These are phyloP conservation scores for Lasiurus borealis DNA, from an alignment of 2,113 vertebrate species.

Conservation along the genomic window DNA sequence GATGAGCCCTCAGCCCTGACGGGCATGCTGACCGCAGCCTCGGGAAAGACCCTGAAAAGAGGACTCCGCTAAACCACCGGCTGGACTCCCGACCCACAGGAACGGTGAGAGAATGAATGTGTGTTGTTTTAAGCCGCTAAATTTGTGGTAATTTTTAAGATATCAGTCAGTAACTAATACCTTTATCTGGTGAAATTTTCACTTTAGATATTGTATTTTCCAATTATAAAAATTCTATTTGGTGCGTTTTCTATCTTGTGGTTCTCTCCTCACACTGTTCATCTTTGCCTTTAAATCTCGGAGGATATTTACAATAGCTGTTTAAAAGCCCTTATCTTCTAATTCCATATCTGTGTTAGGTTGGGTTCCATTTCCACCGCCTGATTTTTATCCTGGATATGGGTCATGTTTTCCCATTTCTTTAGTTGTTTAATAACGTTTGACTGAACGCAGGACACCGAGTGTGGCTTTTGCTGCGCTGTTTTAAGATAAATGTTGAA, in stretches of 20 bases:
- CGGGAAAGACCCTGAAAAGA: not conserved
- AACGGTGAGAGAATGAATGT: not conserved
- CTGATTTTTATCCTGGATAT: slow-evolving; percentile 27
- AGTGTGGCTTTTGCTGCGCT: slow-evolving; percentile 16
- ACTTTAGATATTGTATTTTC: not conserved
- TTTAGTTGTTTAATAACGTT: slow-evolving; percentile 34
- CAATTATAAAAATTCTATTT: not conserved
- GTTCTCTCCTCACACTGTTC: not conserved
- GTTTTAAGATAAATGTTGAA: not conserved
- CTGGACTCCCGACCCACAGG: not conserved
- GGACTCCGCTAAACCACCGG: not conserved
- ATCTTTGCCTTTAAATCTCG: not conserved
- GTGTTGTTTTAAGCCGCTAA: not conserved
- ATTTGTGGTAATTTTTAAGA: not conserved
- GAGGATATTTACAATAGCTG: not conserved
- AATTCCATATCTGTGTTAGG: not conserved
- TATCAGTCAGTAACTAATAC: not conserved
- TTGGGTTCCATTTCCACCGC: not conserved
- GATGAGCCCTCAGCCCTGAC: not conserved
- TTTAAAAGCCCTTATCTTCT: slow-evolving; percentile 15
- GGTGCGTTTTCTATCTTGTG: not conserved
- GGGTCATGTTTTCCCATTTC: slow-evolving; percentile 6
- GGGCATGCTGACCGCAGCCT: not conserved
- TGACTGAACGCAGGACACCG: not conserved
- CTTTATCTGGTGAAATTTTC: not conserved